Evolutionary conservation across 2,888 invertebrate genomes (phyloP), one percentile per base, ranked within the genome.

Genomic region (Dryobota labecula): DNA sequence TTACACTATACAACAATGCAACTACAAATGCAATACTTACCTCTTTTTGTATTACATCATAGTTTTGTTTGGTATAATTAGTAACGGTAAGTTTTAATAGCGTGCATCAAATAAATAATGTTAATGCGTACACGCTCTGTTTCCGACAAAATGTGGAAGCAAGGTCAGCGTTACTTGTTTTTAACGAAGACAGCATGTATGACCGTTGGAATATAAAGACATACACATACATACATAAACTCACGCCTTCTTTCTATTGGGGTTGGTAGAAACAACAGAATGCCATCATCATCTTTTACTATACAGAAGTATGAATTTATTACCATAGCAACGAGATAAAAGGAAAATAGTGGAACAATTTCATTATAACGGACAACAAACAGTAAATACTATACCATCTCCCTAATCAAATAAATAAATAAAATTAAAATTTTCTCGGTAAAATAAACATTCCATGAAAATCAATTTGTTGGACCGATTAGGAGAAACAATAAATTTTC

Each of bases 111-210:
- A 80, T 69, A 77, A 77, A 76, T 79, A 71, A 87, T 89, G 82
- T 74, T 86, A 89, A 90, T 88, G 78, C 76, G 62, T 85, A 64
- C 86, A 88, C 84, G 91, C 85, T 90, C 90, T 89, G 90, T 83
- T 90, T 89, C 77, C 78, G 77, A 68, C 71, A 75, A 86, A 90
- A 91, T 89, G 84, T 88, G 80, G 88, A 82, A 66, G 80, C 92
- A 92, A 92, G 92, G 92, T 88, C 90, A 84, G 56, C 54, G 45
- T 73, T 69, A 78, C 76, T 77, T 76, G 77, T 64, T 57, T 18
- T 51, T 75, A 67, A 64, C 65, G 33, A 78, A 72, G 61, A 74
- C 70, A 66, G 53, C 41, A 30, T 73, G 66, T 57, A 24, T 70
- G 56, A 62, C 65, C 38, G 49, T 76, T 76, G 24, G 8, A 56